Conservation (phyloP, 1,140 invertebrate genomes). For the Campodea augens region DNA sequence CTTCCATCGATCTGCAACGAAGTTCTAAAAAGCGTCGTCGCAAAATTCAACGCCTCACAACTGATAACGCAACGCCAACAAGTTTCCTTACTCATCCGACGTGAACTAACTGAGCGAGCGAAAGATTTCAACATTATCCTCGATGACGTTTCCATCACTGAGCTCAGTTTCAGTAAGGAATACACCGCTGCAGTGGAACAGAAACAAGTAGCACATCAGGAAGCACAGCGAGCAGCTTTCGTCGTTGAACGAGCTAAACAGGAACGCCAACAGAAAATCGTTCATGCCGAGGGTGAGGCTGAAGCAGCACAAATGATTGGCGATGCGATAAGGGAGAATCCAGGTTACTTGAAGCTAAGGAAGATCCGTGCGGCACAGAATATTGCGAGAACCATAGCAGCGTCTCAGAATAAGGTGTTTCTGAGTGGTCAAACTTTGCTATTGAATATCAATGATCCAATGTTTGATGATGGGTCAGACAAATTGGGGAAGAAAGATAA, state of each 20-base stretch:
- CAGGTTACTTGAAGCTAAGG: constrained; percentile 91
- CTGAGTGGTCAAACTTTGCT: constrained; percentile 81
- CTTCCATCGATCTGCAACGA: constrained; percentile 93
- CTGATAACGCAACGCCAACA: constrained; percentile 96
- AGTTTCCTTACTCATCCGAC: constrained; percentile 77
- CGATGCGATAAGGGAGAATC: constrained; percentile 80
- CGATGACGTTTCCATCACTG: constrained; percentile 99
- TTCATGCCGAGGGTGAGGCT: no score
- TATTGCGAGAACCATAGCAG: constrained; percentile 93
- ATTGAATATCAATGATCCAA: constrained; percentile 88
- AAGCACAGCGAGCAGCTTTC: constrained; percentile 95
- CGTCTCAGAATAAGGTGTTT: constrained; percentile 87
- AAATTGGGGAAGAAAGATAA: no score
- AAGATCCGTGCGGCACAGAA: no score
- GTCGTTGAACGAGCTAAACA: constrained; percentile 94
- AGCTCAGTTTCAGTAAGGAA: constrained; percentile 97
- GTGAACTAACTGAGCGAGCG: constrained; percentile 89
- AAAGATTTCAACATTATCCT: constrained; percentile 96
- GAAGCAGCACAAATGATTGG: constrained; percentile 96
- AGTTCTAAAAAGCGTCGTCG: no score
- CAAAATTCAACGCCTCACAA: constrained; percentile 99
- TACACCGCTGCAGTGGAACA: constrained; percentile 98
- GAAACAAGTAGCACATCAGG: constrained; percentile 97
- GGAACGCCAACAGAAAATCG: constrained; percentile 97
- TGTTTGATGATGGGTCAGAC: constrained; percentile 72